Evolutionary conservation across 2,797 vertebrate species (phyloP).

Genomic region (Dendrocincla tyrannina): DNA sequence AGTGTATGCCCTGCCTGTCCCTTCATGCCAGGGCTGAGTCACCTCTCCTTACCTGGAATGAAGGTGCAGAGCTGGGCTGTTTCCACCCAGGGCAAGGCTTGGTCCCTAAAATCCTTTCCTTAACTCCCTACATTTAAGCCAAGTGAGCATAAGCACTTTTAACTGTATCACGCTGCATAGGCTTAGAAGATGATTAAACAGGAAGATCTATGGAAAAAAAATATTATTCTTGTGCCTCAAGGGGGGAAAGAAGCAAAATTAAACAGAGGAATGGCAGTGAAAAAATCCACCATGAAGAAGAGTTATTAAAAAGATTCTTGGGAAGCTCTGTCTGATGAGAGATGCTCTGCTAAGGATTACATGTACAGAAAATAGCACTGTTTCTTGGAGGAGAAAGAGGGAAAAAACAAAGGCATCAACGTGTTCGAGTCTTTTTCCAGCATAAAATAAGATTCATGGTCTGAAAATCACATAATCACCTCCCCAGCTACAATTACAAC

Average conservation of each 20-base stretch:
- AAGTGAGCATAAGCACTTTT: neutral
- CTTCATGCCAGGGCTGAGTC: neutral
- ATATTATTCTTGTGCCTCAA: neutral
- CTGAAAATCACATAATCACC: neutral
- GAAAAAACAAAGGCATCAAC: neutral
- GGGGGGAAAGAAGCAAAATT: neutral
- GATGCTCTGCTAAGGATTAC: fast-evolving
- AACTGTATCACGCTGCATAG: neutral
- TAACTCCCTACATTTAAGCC: neutral
- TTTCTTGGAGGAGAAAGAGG: neutral
- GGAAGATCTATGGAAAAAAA: neutral
- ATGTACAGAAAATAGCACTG: neutral
- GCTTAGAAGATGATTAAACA: neutral
- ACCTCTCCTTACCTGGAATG: neutral
- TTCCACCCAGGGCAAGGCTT: neutral
- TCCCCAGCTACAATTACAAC: neutral
- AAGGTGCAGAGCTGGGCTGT: neutral
- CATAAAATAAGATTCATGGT: neutral
- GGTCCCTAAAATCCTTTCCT: neutral
- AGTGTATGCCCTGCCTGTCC: neutral
- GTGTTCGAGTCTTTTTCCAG: neutral
- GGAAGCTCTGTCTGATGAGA: neutral
- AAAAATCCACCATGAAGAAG: neutral
- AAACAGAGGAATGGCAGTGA: neutral
- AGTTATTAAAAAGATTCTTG: neutral